These are phyloP conservation scores for Thumatha senex DNA, from an alignment of 2,888 invertebrate genomes.

Conservation along the genomic window DNA sequence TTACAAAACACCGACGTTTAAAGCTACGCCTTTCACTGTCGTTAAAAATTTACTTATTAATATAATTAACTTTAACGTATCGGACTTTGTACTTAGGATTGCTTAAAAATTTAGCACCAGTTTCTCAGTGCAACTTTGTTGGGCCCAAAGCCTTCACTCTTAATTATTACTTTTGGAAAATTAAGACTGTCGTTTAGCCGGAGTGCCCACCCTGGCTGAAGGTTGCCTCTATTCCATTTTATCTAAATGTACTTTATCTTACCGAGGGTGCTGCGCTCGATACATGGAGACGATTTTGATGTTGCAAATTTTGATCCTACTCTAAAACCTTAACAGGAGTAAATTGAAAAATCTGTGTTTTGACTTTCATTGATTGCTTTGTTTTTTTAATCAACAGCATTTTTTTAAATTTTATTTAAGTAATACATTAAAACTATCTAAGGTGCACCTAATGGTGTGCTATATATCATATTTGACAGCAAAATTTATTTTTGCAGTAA, in stretches of 20 bases:
- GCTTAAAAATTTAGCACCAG: constrained; percentile 79
- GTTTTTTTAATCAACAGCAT: no score
- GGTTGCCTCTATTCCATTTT: constrained; percentile 75
- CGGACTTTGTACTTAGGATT: constrained; percentile 79
- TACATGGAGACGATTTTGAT: constrained; percentile 52
- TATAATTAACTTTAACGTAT: constrained; percentile 77
- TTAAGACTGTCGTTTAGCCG: constrained; percentile 82
- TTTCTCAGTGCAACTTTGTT: constrained; percentile 59
- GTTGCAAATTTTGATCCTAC: constrained; percentile 17
- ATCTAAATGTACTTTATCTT: constrained; percentile 82
- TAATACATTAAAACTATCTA: no score
- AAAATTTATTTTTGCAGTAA: neutral
- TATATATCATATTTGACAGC: no score
- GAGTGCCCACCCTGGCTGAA: constrained; percentile 70
- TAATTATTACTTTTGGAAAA: constrained; percentile 84
- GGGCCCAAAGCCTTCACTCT: constrained; percentile 78
- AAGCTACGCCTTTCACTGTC: constrained; percentile 39
- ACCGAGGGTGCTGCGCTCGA: constrained; percentile 53
- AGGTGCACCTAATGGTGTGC: no score
- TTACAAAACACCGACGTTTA: constrained; percentile 17
- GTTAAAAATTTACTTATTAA: constrained; percentile 67
- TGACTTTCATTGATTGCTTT: no score
- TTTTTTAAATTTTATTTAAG: no score
- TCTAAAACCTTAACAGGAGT: constrained; percentile 1
- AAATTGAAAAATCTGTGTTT: no score